These are phyloP conservation scores for Zonotrichia albicollis DNA, from an alignment of 2,797 vertebrate species.

Conservation along the genomic window DNA sequence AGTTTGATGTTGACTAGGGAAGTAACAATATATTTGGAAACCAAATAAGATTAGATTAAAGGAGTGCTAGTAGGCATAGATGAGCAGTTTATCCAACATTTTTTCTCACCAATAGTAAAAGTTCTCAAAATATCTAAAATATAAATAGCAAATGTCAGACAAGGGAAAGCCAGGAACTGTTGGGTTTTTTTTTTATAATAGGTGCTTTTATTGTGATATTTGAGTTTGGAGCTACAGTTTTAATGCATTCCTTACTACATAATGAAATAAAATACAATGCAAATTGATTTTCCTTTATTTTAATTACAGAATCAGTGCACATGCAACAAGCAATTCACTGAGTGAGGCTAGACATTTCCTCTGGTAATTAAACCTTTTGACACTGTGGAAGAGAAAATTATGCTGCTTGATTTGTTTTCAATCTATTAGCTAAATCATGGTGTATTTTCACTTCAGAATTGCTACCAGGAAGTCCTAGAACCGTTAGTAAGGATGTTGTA, in stretches of 20 bases:
- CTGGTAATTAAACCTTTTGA: background rate
- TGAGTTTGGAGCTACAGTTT: background rate
- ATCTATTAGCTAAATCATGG: background rate
- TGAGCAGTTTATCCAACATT: background rate
- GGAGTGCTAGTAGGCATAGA: background rate
- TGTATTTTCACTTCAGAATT: background rate
- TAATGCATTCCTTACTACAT: background rate
- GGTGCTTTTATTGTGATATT: background rate
- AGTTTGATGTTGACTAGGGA: background rate
- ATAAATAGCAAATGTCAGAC: background rate
- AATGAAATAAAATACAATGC: slow-evolving; percentile 44
- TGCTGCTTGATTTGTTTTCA: background rate
- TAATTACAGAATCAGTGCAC: background rate
- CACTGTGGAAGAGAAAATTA: background rate
- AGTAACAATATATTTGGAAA: background rate
- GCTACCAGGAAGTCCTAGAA: background rate
- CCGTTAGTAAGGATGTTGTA: background rate
- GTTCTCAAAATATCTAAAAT: background rate
- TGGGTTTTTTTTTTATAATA: background rate
- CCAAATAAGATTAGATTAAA: background rate
- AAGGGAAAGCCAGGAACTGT: background rate
- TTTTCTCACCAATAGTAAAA: background rate
- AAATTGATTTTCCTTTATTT: slow-evolving; percentile 1
- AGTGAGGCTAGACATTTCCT: background rate
- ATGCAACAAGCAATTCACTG: background rate